Evolutionary conservation across 2,113 vertebrate species (phyloP).

Genomic region (Pimephales promelas): DNA sequence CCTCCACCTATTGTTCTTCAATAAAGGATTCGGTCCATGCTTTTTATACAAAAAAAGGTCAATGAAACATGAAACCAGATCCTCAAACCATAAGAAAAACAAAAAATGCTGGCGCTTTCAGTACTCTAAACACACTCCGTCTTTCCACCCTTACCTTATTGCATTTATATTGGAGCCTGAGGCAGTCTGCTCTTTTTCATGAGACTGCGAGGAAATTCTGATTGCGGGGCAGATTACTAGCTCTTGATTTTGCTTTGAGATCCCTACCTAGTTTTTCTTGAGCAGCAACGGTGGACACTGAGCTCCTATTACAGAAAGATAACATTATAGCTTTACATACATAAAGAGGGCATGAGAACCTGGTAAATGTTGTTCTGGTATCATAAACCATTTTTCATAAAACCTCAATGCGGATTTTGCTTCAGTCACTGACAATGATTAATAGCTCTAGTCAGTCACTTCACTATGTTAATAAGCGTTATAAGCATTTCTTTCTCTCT

Average conservation of each 20-base stretch:
- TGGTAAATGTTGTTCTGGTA: constrained; percentile 29
- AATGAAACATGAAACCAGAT: constrained; percentile 40
- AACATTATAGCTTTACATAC: neutral
- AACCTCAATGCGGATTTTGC: neutral
- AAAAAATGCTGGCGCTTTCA: neutral
- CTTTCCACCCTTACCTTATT: constrained; percentile 33
- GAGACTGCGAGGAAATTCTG: constrained; percentile 38
- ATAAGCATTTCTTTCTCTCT: neutral
- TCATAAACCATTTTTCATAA: constrained; percentile 40
- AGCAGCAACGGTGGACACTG: neutral
- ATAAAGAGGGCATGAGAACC: constrained; percentile 16
- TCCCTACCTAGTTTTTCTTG: constrained; percentile 12
- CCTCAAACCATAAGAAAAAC: neutral
- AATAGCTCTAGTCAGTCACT: constrained; percentile 47
- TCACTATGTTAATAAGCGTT: constrained; percentile 5
- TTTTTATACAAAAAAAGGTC: constrained; percentile 33
- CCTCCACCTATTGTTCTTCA: constrained; percentile 10
- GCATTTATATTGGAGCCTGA: constrained; percentile 31
- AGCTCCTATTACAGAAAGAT: constrained; percentile 24
- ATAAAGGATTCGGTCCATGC: constrained; percentile 7
- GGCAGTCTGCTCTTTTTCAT: constrained; percentile 39
- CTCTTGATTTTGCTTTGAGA: constrained; percentile 29
- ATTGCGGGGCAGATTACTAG: constrained; percentile 50
- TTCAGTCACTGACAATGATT: constrained; percentile 24
- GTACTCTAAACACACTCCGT: constrained; percentile 9